These are phyloP conservation scores for Tiaroga cobitis DNA, from an alignment of 2,797 vertebrate species.

Conservation along the genomic window DNA sequence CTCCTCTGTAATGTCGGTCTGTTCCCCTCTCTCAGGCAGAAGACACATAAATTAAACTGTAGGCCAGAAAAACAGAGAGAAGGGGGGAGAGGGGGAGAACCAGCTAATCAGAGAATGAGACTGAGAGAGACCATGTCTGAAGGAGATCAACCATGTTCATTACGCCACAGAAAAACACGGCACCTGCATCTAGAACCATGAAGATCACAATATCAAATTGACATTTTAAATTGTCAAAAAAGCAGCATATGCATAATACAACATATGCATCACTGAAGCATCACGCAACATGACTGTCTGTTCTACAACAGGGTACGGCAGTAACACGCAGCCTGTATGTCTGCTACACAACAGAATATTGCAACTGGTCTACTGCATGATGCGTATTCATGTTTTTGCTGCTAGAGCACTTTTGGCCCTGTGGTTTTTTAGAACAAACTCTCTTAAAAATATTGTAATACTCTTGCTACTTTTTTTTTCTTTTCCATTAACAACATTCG, in stretches of 20 bases:
- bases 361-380: background rate
- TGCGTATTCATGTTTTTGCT: background rate
- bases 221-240: background rate
- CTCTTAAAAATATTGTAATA: background rate
- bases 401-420: background rate
- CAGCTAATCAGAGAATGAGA: slow-evolving; percentile 65
- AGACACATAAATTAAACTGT: slow-evolving; percentile 66
- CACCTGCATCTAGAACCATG: slow-evolving; percentile 35
- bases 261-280: background rate
- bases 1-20: slow-evolving; percentile 38
- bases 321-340: background rate
- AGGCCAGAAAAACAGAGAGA: slow-evolving; percentile 52
- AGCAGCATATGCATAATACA: no score
- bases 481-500: background rate
- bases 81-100: slow-evolving; percentile 38
- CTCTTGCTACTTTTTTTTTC: no score
- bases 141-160: slow-evolving; percentile 57
- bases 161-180: slow-evolving; percentile 60
- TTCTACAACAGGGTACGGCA: background rate
- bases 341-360: background rate
- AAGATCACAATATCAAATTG: background rate
- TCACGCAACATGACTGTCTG: background rate
- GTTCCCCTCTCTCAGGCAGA: slow-evolving; percentile 48
- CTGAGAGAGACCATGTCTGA: slow-evolving; percentile 43
- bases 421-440: background rate